Evolutionary conservation across 2,113 vertebrate species (phyloP), one percentile per base, ranked within the genome.

Genomic region (Ptilorrhoa leucosticta): DNA sequence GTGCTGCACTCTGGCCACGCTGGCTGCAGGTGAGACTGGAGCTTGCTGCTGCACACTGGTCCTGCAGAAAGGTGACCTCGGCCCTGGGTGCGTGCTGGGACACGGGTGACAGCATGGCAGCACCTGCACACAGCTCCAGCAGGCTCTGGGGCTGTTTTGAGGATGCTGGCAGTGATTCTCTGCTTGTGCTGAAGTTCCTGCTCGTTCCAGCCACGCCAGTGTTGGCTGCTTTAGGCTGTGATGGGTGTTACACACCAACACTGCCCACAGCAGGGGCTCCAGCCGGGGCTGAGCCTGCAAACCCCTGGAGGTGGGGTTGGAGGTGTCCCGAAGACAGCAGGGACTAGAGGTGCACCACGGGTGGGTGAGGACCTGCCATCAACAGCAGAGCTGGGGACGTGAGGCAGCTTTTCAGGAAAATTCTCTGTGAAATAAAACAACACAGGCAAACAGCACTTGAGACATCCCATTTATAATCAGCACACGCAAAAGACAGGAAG

Each of bases 21-120:
- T 15, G 33, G 30, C 14, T 31, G 42, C 19, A 61, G 44, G 22
- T 58, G 68, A 53, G 27, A 12, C 53, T 82, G 79, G 33, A 15
- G 26, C 33, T 76, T 33, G 53, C 53, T 72, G 6, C 24, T 66
- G 45, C 8, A 0, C 19, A 3, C 18, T 35, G n/a, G 4, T 15
- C 51, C 39, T 44, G 47, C 28, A 42, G 37, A 12, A 56, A 11
- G 39, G 7, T 22, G 13, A 11, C 37, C 42, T 26, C 1, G 8
- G 11, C 30, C 27, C 61, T 40, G 76, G 14, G 15, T 2, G 6
- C 6, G 0, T 64, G 53, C 30, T 69, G 10, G 53, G 31, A 7
- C 48, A 4, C 0, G 6, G 26, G 17, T 2, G 26, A 22, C 7
- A 44, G 42, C 19, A 3, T 7, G 39, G 65, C 2, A 13, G 54